Conservation (phyloP, 2,113 vertebrate genomes). For the Poeciliopsis occidentalis region DNA sequence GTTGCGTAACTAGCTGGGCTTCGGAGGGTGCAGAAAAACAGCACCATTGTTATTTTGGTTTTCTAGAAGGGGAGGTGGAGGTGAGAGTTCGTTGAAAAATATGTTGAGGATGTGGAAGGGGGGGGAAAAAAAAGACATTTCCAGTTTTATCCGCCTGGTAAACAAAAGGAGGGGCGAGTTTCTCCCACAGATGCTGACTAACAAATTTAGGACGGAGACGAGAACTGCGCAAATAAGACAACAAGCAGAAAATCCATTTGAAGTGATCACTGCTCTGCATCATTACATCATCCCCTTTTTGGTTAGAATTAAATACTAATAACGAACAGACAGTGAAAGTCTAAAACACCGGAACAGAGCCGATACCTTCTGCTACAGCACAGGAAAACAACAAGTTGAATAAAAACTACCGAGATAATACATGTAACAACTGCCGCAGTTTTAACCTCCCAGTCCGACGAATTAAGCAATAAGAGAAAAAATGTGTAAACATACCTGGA, state of each 20-base stretch:
- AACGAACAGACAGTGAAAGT: not conserved
- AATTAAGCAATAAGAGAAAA: not conserved
- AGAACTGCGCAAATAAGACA: not conserved
- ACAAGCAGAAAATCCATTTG: no score
- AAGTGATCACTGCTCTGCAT: not conserved
- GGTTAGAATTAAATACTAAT: not conserved
- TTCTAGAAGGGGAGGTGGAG: slow-evolving; percentile 43
- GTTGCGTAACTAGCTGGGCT: slow-evolving; percentile 45
- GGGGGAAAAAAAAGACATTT: slow-evolving; percentile 12
- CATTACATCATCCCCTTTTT: slow-evolving; percentile 55
- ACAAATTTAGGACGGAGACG: not conserved
- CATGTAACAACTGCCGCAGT: not conserved
- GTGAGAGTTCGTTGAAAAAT: slow-evolving; percentile 5
- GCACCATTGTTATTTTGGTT: slow-evolving; percentile 45
- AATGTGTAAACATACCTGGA: slow-evolving; percentile 57
- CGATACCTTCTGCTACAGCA: not conserved
- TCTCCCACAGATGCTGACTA: not conserved
- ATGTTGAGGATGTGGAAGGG: slow-evolving; percentile 25
- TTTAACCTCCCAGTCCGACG: not conserved
- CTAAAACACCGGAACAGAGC: not conserved
- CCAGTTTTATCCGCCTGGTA: slow-evolving; percentile 1
- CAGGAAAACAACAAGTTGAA: not conserved
- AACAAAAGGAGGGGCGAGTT: slow-evolving; percentile 8
- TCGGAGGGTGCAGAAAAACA: slow-evolving; percentile 1
- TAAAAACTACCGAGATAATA: not conserved